Evolutionary conservation across 1,140 invertebrate species (phyloP), one percentile per base, ranked within the genome.

Genomic region (Drosophila arawakana): DNA sequence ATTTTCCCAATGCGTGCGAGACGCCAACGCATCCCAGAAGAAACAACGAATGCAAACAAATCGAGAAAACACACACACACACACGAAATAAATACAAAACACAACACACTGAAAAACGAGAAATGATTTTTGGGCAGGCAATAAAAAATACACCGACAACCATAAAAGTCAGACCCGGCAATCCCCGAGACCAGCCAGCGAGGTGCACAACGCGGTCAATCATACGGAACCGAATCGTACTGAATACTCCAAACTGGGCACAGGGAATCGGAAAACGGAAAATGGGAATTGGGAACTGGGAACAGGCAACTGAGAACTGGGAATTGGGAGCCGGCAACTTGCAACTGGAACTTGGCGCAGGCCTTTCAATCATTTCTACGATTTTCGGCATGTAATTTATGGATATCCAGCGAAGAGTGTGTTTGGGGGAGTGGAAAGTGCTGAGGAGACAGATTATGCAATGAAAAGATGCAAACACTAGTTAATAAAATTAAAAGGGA

Each of bases 111-210:
- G 9, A 60, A 37, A 80, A 75, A 72, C 63, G 59, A 88, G 76
- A 79, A 86, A 76, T 78, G 76, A 78, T 79, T 69, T 80, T 89
- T 80, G 77, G 71, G 75, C 77, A 75, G 71, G 73, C 84, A 78
- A 89, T 84, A 88, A 84, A 88, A 88, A 88, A 88, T 80, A 84
- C 73, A 89, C 80, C 84, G 74, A 82, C 84, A 80, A 73, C 83
- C 80, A 88, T 88, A 88, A 86, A 88, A 83, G 83, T 88, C 83
- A 88, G 84, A 69, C 65, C 78, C 80, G 77, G 75, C 85, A 84
- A 88, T 90, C 70, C 83, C 80, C 84, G 84, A 78, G 84, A 84
- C 78, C 80, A 88, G 61, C 54, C 70, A 73, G 47, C 72, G 66
- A 73, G 81, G 62, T 81, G 81, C 81, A 84, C 61, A 67, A 63